Percentiles rank a stretch among this genome's conserved stretches.
phyloP scores from a whole-genome alignment of 2,888 invertebrate species.

The Agriopis leucophaearia region DNA sequence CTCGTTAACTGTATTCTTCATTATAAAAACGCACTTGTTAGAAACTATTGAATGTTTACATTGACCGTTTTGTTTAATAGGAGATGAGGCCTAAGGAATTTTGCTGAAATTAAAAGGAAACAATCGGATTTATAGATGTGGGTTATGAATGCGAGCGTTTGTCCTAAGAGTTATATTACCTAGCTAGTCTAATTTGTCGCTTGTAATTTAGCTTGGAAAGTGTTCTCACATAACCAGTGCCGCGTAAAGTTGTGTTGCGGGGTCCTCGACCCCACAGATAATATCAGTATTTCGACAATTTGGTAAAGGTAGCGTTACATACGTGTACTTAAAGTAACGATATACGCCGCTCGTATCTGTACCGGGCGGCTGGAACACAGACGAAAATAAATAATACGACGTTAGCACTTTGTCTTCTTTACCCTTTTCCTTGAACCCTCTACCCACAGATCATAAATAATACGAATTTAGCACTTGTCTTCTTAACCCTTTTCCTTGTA shows the following conservation, averaged over 20 bases:
- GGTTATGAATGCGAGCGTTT: slow-evolving; percentile 43
- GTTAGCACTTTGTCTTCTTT: slow-evolving; percentile 73
- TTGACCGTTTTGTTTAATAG: slow-evolving; percentile 41
- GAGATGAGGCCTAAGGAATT: slow-evolving; percentile 51
- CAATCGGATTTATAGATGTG: slow-evolving; percentile 40
- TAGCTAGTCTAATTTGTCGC: slow-evolving; percentile 50
- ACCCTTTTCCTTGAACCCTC: slow-evolving; percentile 13
- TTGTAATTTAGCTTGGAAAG: slow-evolving; percentile 49
- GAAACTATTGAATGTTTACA: slow-evolving; percentile 59
- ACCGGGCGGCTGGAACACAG: slow-evolving; percentile 80
- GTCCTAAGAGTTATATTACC: slow-evolving; percentile 43
- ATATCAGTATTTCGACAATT: slow-evolving; percentile 85
- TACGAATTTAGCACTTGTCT: too few species aligned
- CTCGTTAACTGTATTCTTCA: slow-evolving; percentile 60
- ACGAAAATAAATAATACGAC: slow-evolving; percentile 85
- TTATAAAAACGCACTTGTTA: slow-evolving; percentile 62
- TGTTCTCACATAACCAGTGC: slow-evolving; percentile 71
- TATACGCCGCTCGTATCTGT: slow-evolving; percentile 72
- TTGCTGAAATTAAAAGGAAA: slow-evolving; percentile 33
- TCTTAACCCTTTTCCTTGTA: neutral
- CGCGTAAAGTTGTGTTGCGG: slow-evolving; percentile 81
- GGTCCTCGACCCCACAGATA: slow-evolving; percentile 72
- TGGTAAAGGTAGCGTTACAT: slow-evolving; percentile 81
- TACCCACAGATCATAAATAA: too few species aligned
- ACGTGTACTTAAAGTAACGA: slow-evolving; percentile 77